Base-by-base conservation (phyloP, 2,797 vertebrate species). In the Anguilla pacifica region DNA sequence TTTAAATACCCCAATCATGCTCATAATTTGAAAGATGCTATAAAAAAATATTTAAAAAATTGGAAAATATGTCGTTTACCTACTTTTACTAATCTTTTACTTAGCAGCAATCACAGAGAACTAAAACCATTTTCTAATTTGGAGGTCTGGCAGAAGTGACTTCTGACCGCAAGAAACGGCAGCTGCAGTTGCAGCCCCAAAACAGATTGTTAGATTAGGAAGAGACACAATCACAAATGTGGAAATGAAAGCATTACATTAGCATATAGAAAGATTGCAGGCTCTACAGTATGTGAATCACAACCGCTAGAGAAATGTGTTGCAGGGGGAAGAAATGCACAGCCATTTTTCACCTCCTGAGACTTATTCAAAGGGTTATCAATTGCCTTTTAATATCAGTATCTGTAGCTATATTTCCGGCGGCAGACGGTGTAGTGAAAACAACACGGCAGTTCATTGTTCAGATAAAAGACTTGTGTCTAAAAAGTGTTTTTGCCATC, bases 361-460 rank as follows among this genome's bases (percentile, higher is more conserved):
- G 35, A 82, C 22, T 25, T 82, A 51, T 49, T 22, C 79, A 49
- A 49, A 79, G 46, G 46, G 43, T 82, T 82, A 82, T 82, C 46
- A 51, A n/a, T 82, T 51, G 10, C 79, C 46, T 82, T 82, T 82
- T 82, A 82, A 82, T 49, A 82, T 82, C 46, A 82, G 43, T n/a
- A n/a, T 82, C 22, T 10, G 46, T 10, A n/a, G 46, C 46, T 3
- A 82, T n/a, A 1, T 82, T 51, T 82, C 22, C 19, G 79, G 19
- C 79, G n/a, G 79, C 43, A 51, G 79, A 51, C 22, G 51, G 17
- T 22, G 17, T 15, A 43, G 25, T 22, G 3, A 6, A 82, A 46
- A 25, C 43, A 82, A 10, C 46, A 82, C 46, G 19, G 7, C 7
- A 2, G 79, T n/a, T 49, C 79, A 82, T n/a, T 51, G 43, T n/a